Evolutionary conservation across 2,797 vertebrate species (phyloP).

Genomic region (Pelodytes ibericus): DNA sequence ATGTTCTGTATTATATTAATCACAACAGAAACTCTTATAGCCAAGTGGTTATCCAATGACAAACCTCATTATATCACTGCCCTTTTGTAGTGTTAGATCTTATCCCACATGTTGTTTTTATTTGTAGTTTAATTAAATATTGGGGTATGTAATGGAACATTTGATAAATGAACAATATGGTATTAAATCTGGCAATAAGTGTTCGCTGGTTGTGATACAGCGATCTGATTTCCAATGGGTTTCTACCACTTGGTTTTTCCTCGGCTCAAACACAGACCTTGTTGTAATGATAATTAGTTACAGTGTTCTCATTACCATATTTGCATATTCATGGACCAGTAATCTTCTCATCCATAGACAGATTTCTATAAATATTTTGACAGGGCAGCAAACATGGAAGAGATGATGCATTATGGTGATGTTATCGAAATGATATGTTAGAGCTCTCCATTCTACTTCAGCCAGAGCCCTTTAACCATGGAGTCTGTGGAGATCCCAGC

Average conservation of each 20-base stretch:
- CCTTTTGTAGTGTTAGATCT: too few species aligned
- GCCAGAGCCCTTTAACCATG: background rate
- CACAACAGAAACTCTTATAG: too few species aligned
- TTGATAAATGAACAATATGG: conserved; percentile 9
- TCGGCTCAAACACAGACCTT: conserved; percentile 19
- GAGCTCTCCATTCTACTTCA: background rate
- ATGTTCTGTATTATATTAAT: too few species aligned
- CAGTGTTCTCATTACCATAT: conserved; percentile 36
- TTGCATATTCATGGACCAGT: conserved; percentile 45
- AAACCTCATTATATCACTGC: too few species aligned
- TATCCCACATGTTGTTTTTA: too few species aligned
- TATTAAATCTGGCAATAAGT: conserved; percentile 26
- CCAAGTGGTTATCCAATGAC: too few species aligned
- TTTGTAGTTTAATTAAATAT: conserved; percentile 1
- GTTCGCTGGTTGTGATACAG: conserved; percentile 11
- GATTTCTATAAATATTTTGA: conserved; percentile 46
- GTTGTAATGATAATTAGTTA: conserved; percentile 21
- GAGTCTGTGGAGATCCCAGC: background rate
- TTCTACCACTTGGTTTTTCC: conserved; percentile 23
- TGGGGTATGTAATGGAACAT: conserved; percentile 2
- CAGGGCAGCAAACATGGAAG: conserved; percentile 17
- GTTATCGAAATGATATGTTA: background rate
- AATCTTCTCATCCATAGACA: conserved; percentile 26
- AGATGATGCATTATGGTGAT: background rate
- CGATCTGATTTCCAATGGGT: background rate